A percentile compares a stretch with the other conserved stretches of the same genome.
Conservation (phyloP, 2,113 vertebrate genomes). For the Scomber colias region DNA sequence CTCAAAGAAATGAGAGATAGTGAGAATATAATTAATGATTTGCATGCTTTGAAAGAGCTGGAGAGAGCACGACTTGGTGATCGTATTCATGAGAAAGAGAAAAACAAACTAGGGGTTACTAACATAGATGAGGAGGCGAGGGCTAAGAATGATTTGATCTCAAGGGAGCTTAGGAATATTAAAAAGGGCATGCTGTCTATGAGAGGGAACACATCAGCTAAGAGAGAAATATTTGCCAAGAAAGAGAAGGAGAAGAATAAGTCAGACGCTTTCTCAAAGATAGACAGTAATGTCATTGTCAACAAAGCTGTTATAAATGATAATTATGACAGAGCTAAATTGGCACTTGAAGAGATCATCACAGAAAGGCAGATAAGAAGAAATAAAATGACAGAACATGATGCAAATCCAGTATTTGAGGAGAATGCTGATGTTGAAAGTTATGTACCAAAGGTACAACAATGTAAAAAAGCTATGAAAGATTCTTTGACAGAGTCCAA, state of each 20-base stretch:
- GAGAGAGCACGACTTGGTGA: constrained; percentile 64
- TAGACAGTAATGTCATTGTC: constrained; percentile 57
- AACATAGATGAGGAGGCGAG: constrained; percentile 67
- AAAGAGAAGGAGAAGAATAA: constrained; percentile 68
- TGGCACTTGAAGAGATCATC: constrained; percentile 83
- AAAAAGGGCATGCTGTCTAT: constrained; percentile 76
- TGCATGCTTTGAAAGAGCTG: constrained; percentile 74
- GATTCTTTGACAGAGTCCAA: constrained; percentile 7
- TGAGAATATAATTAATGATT: constrained; percentile 70
- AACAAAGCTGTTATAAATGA: constrained; percentile 74
- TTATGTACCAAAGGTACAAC: constrained; percentile 30
- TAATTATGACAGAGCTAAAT: constrained; percentile 81
- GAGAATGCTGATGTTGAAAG: constrained; percentile 37
- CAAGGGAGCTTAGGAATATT: constrained; percentile 71
- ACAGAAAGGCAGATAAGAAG: constrained; percentile 74
- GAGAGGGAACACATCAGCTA: constrained; percentile 79
- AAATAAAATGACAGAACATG: constrained; percentile 53
- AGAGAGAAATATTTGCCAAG: constrained; percentile 73
- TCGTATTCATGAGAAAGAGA: constrained; percentile 38
- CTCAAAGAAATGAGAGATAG: constrained; percentile 53
- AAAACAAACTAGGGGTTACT: constrained; percentile 37
- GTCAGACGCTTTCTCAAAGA: constrained; percentile 42
- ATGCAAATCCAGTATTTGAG: constrained; percentile 8
- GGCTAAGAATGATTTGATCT: constrained; percentile 76
- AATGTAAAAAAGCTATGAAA: constrained; percentile 34